phyloP scores from a whole-genome alignment of 2,797 vertebrate species.

The Fistularia commersonii region DNA sequence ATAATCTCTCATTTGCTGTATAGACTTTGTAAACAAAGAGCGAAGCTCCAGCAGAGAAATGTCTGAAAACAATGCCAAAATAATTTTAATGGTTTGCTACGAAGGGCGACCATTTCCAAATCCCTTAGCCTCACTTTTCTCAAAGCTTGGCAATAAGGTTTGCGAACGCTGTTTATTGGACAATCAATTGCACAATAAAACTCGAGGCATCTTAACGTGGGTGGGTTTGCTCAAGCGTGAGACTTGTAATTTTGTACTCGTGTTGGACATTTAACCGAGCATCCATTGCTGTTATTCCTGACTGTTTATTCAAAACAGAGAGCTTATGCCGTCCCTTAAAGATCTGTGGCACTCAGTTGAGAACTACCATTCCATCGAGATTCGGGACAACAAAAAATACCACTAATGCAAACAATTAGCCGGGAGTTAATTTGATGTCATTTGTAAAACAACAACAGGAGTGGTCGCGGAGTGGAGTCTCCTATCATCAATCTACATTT shows the following conservation, averaged over 20 bases:
- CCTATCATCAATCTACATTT: too few relatives aligned
- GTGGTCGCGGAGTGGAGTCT: too few relatives aligned
- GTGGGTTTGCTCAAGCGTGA: neutral
- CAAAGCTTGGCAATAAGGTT: constrained; percentile 3
- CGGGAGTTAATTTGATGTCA: too few relatives aligned
- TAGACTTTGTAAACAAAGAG: constrained; percentile 15
- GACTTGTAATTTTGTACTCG: neutral
- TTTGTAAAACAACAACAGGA: too few relatives aligned
- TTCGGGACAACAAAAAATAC: too few relatives aligned
- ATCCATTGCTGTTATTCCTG: too few relatives aligned
- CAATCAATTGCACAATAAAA: constrained; percentile 17
- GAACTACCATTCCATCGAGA: too few relatives aligned
- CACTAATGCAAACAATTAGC: too few relatives aligned
- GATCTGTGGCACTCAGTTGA: too few relatives aligned
- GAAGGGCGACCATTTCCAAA: constrained; percentile 4
- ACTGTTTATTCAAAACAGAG: too few relatives aligned
- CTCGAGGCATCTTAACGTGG: constrained; percentile 15
- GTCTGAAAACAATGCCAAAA: neutral
- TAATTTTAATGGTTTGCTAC: constrained; percentile 1
- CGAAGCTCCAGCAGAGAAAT: constrained; percentile 1
- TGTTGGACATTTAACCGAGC: too few relatives aligned
- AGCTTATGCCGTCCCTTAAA: too few relatives aligned
- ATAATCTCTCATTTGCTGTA: constrained; percentile 17
- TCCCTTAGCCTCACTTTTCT: constrained; percentile 6
- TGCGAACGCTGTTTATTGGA: constrained; percentile 11